Evolutionary conservation across 2,888 invertebrate genomes (phyloP), one percentile per base, ranked within the genome.

Genomic region (Ornithoptera priamus): DNA sequence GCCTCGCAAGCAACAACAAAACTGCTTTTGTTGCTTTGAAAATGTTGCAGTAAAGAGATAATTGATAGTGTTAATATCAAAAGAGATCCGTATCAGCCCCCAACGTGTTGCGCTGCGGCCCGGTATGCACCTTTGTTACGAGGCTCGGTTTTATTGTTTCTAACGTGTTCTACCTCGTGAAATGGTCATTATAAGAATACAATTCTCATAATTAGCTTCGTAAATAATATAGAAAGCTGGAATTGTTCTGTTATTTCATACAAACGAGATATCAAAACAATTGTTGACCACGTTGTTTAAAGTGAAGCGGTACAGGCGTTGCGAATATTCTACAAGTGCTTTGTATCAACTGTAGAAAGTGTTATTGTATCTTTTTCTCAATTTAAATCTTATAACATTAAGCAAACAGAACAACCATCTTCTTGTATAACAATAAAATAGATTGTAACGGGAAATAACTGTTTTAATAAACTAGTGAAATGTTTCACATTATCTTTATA

Each of bases 1-100:
- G 86, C 78, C 76, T 85, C 88, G 89, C 87, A 85, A 80, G 74
- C 83, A 80, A 70, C 70, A 62, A 81, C 85, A 82, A 72, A 81
- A 84, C 79, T 77, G 74, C 73, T 75, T 72, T 69, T 65, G 69
- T 69, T 69, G 57, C 65, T 46, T 42, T 69, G 63, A 71, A 72
- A 68, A 69, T 69, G 67, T 46, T 70, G 65, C 72, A 73, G 74
- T 72, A 73, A 72, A 71, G 71, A 65, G 50, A 72, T 70, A 70
- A 70, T 70, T 70, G 67, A 70, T 70, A 67, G 70, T 70, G 67
- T 67, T 70, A 59, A 73, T 71, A 73, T 72, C 69, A 60, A 68
- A 72, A 74, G 69, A 75, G 71, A 72, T 71, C 65, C 63, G 57
- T 67, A 67, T 66, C 70, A 65, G 56, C 53, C 59, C 20, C 63